Percentiles rank a stretch among this genome's conserved stretches.
Conservation (phyloP, 2,113 vertebrate genomes). For the Tursiops truncatus region DNA sequence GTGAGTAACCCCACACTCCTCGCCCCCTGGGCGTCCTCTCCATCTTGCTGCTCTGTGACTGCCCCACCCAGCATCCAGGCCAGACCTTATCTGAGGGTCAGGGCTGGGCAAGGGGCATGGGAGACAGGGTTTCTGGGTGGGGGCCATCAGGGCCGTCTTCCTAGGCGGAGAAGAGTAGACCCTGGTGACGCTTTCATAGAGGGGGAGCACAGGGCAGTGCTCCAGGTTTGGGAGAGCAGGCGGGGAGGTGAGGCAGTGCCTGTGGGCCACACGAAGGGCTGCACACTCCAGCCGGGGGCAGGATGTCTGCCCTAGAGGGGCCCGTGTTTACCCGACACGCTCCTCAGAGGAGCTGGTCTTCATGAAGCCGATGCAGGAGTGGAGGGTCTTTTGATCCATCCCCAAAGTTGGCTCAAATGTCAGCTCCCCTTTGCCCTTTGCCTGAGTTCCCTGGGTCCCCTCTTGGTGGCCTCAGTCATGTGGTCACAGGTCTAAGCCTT, state of each 20-base stretch:
- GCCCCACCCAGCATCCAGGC: accelerated
- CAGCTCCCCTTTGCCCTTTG: neutral
- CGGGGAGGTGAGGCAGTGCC: neutral
- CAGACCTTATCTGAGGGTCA: neutral
- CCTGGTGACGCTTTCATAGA: neutral
- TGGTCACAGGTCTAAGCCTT: neutral
- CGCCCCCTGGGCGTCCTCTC: no score
- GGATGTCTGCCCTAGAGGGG: neutral
- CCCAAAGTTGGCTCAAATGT: neutral
- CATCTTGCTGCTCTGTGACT: neutral
- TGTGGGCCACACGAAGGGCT: accelerated
- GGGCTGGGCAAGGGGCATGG: neutral
- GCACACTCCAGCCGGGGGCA: neutral
- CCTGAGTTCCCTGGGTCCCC: neutral
- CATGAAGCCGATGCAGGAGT: neutral
- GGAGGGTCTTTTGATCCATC: accelerated
- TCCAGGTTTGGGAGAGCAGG: neutral
- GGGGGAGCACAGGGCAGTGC: neutral
- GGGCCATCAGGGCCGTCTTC: neutral
- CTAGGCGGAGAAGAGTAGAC: neutral
- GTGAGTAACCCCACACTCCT: conserved; percentile 85
- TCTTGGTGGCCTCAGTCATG: neutral
- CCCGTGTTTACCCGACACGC: accelerated
- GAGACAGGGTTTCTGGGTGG: neutral
- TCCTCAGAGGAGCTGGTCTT: neutral